Evolutionary conservation across 2,888 invertebrate genomes (phyloP).

Genomic region (Lasioglossum figueresi): DNA sequence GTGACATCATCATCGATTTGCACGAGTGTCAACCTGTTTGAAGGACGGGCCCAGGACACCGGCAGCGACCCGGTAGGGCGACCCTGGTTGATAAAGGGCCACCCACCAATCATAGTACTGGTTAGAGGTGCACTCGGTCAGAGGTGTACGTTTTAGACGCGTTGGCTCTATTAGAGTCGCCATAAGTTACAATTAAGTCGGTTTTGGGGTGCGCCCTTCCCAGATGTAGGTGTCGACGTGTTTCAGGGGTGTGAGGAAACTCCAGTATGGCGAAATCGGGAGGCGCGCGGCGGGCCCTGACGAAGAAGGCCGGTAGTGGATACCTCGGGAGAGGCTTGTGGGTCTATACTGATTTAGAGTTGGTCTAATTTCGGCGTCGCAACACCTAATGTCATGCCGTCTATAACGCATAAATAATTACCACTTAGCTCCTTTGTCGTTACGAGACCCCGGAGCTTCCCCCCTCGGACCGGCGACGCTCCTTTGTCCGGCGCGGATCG

Average conservation of each 20-base stretch:
- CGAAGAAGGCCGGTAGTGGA: conserved; percentile 37
- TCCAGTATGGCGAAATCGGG: conserved; percentile 36
- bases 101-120: conserved; percentile 51
- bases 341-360: conserved; percentile 78
- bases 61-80: background rate
- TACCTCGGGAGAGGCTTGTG: conserved; percentile 45
- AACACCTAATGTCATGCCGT: conserved; percentile 57
- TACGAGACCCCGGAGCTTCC: conserved; percentile 63
- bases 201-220: conserved; percentile 76
- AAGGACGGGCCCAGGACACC: background rate
- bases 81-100: conserved; percentile 40
- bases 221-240: conserved; percentile 70
- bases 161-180: conserved; percentile 79
- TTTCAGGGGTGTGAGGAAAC: conserved; percentile 53
- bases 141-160: conserved; percentile 57
- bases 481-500: conserved; percentile 73
- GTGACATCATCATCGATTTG: background rate
- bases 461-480: conserved; percentile 55
- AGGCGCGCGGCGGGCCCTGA: conserved; percentile 2
- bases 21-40: background rate
- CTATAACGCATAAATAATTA: conserved; percentile 82
- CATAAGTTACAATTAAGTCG: conserved; percentile 84
- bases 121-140: conserved; percentile 38
- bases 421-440: conserved; percentile 79
- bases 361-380: conserved; percentile 74